Evolutionary conservation across 2,797 vertebrate genomes (phyloP).

Genomic region (Pseudomugil gertrudae): DNA sequence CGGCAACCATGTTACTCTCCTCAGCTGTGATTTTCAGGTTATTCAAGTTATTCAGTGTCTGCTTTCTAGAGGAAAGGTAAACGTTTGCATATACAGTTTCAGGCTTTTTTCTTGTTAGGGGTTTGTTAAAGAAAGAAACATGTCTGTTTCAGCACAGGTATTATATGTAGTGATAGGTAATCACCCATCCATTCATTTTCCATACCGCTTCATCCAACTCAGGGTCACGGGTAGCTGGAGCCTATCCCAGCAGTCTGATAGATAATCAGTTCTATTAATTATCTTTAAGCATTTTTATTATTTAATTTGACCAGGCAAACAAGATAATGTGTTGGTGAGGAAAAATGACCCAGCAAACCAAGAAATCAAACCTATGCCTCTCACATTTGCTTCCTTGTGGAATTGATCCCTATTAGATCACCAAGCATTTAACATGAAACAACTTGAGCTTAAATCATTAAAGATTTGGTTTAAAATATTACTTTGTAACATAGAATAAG

Average conservation of each 20-base stretch:
- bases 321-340: not conserved
- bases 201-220: too few relatives aligned
- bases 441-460: not conserved
- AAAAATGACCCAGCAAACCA: not conserved
- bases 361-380: not conserved
- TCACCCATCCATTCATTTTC: too few relatives aligned
- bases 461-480: not conserved
- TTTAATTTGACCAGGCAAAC: not conserved
- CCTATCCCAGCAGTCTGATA: too few relatives aligned
- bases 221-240: too few relatives aligned
- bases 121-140: constrained; percentile 19
- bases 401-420: too few relatives aligned
- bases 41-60: constrained; percentile 14
- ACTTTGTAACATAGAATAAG: not conserved
- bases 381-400: not conserved
- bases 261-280: too few relatives aligned
- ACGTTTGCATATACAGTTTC: constrained; percentile 27
- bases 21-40: constrained; percentile 8
- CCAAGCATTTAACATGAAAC: not conserved
- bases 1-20: not conserved
- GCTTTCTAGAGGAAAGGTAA: constrained; percentile 24
- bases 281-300: not conserved
- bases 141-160: not conserved
- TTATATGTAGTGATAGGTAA: not conserved
- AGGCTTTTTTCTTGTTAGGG: constrained; percentile 9